phyloP scores from a whole-genome alignment of 2,797 vertebrate genomes.

The Paratrypauchen microcephalus region DNA sequence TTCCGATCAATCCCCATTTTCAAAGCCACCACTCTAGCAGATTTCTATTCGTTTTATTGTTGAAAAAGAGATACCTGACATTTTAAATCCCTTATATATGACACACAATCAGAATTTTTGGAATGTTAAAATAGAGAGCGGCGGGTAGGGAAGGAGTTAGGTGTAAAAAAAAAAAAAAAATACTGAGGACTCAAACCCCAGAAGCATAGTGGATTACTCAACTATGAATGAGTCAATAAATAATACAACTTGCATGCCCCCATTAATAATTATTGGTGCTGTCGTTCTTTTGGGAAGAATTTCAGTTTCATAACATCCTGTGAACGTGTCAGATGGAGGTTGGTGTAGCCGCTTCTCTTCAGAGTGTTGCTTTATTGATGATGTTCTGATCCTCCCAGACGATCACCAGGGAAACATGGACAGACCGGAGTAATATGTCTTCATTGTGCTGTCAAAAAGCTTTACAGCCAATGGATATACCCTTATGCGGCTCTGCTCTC shows the following conservation, averaged over 20 bases:
- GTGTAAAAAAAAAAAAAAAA: too few relatives aligned
- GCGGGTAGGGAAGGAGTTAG: too few relatives aligned
- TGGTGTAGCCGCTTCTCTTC: constrained; percentile 42
- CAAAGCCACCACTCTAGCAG: too few relatives aligned
- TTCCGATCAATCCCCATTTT: too few relatives aligned
- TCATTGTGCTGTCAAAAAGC: constrained; percentile 60
- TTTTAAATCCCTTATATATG: too few relatives aligned
- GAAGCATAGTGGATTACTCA: too few relatives aligned
- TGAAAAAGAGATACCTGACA: too few relatives aligned
- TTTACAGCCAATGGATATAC: constrained; percentile 54
- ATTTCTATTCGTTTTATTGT: too few relatives aligned
- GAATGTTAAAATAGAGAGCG: too few relatives aligned
- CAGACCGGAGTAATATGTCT: constrained; percentile 66
- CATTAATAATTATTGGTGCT: neutral
- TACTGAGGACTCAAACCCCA: too few relatives aligned
- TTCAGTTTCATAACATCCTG: constrained; percentile 40
- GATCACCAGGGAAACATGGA: constrained; percentile 54
- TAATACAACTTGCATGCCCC: neutral
- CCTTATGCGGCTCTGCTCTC: constrained; percentile 16
- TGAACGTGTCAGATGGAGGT: constrained; percentile 51
- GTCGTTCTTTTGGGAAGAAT: constrained; percentile 46
- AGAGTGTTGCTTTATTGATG: constrained; percentile 65
- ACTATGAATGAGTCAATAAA: too few relatives aligned
- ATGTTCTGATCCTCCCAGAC: constrained; percentile 61
- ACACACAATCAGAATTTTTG: too few relatives aligned